phyloP scores from a whole-genome alignment of 2,797 vertebrate species.

The Melanotaenia trifasciata region DNA sequence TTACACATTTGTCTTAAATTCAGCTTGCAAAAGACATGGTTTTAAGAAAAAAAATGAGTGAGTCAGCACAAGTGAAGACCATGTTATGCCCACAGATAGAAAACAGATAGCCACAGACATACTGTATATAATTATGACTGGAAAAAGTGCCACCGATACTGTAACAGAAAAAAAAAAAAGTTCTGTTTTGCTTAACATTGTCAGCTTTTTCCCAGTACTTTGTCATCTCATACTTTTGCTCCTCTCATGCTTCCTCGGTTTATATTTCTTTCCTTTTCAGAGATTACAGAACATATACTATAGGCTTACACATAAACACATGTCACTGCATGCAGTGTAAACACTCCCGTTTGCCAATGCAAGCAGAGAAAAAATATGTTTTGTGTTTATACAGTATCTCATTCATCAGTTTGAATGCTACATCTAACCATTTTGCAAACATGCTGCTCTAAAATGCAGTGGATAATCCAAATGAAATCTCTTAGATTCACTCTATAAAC shows the following conservation, averaged over 20 bases:
- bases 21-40: constrained; percentile 21
- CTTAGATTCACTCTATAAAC: not conserved
- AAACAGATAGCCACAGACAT: constrained; percentile 20
- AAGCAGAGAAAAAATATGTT: constrained; percentile 23
- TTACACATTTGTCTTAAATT: constrained; percentile 38
- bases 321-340: constrained; percentile 34
- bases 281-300: constrained; percentile 28
- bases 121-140: not conserved
- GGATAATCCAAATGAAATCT: constrained; percentile 1
- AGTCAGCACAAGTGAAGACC: constrained; percentile 12
- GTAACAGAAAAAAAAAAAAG: not conserved
- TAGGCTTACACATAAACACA: constrained; percentile 21
- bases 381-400: constrained; percentile 15
- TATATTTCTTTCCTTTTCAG: constrained; percentile 38
- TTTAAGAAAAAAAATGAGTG: constrained; percentile 30
- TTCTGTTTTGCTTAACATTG: not conserved
- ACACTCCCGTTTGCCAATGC: constrained; percentile 13
- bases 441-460: constrained; percentile 12
- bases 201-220: constrained; percentile 7
- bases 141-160: constrained; percentile 1
- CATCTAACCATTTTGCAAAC: constrained; percentile 24
- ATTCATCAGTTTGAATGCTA: constrained; percentile 2
- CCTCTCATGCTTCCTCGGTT: constrained; percentile 17
- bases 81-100: constrained; percentile 18
- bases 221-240: constrained; percentile 12